Evolutionary conservation across 1,140 invertebrate genomes (phyloP).

Genomic region (Drosophila serrata): DNA sequence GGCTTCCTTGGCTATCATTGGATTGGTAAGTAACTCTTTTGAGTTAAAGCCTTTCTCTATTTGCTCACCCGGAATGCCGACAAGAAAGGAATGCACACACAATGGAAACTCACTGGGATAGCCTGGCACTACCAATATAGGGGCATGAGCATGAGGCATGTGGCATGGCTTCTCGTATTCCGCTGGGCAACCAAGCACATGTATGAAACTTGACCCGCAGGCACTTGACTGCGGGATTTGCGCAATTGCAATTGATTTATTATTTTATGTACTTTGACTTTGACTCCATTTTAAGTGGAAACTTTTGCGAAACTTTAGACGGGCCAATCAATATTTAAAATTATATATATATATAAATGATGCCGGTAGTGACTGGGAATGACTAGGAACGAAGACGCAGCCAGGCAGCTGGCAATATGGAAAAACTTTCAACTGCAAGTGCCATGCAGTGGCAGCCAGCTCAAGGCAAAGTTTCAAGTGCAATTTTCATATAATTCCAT

Average conservation of each 20-base stretch:
- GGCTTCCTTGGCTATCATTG: conserved; percentile 9
- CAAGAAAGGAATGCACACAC: conserved; percentile 18
- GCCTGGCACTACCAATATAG: conserved; percentile 9
- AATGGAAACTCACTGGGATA: conserved; percentile 25
- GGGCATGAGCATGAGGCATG: neutral
- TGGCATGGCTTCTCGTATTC: conserved; percentile 26
- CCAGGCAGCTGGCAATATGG: conserved; percentile 25
- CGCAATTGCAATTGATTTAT: conserved; percentile 34
- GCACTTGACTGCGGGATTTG: conserved; percentile 31
- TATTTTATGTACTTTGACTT: conserved; percentile 42
- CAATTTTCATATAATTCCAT: conserved; percentile 49
- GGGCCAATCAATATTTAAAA: conserved; percentile 42
- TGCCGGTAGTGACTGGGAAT: neutral
- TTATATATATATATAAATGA: conserved; percentile 3
- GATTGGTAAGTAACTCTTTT: conserved; percentile 12
- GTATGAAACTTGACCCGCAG: conserved; percentile 27
- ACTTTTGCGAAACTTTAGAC: conserved; percentile 31
- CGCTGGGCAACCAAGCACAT: conserved; percentile 10
- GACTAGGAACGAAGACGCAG: conserved; percentile 2
- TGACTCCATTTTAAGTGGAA: conserved; percentile 37
- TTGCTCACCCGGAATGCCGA: conserved; percentile 32
- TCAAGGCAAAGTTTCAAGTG: conserved; percentile 52
- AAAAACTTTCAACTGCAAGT: conserved; percentile 60
- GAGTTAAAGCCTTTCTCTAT: conserved; percentile 7
- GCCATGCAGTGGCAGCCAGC: conserved; percentile 33